A percentile compares a stretch with the other conserved stretches of the same genome.
Evolutionary conservation across 2,113 vertebrate genomes (phyloP).

Genomic region (Malurus cyaneus): DNA sequence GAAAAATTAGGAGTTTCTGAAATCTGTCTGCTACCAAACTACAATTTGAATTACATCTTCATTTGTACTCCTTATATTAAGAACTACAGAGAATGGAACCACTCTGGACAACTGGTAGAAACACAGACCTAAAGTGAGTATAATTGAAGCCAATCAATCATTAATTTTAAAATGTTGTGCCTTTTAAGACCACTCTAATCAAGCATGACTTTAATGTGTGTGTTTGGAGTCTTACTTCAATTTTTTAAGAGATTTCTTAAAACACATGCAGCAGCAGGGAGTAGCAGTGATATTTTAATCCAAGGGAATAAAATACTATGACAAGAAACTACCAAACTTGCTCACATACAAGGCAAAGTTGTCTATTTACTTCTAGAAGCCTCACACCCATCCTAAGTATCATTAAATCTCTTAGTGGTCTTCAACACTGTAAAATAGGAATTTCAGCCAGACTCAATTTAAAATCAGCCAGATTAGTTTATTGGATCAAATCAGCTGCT

Average conservation of each 20-base stretch:
- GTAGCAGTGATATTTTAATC: background rate
- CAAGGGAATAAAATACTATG: background rate
- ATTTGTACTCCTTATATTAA: background rate
- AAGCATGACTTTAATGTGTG: background rate
- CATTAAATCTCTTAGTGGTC: background rate
- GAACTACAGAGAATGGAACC: background rate
- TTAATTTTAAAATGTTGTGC: background rate
- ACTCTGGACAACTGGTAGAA: background rate
- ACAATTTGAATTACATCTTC: background rate
- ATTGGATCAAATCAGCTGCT: background rate
- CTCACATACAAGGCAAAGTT: background rate
- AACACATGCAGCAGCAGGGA: background rate
- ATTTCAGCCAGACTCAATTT: background rate
- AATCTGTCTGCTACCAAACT: background rate
- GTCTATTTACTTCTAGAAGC: background rate
- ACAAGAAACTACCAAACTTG: background rate
- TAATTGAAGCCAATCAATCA: background rate
- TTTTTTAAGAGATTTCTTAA: background rate
- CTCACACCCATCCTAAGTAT: background rate
- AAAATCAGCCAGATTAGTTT: background rate
- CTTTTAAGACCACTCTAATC: background rate
- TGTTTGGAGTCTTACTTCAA: background rate
- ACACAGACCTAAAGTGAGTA: background rate
- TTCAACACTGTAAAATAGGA: fast-evolving
- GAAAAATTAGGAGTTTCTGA: background rate